These are phyloP conservation scores for Baccha elongata DNA, from an alignment of 2,888 invertebrate species.

Conservation along the genomic window DNA sequence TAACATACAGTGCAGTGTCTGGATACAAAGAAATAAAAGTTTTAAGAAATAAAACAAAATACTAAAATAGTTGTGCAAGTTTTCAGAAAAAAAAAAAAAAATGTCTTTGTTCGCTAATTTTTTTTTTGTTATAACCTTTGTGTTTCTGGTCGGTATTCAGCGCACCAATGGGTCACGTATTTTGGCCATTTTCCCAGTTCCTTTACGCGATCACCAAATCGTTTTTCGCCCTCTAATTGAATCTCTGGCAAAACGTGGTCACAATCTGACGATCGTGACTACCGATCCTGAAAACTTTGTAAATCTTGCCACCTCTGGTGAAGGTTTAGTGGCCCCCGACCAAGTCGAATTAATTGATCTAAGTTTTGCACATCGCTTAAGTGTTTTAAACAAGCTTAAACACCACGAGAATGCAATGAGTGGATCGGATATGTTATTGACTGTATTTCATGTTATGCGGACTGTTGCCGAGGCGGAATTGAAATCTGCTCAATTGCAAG, in stretches of 20 bases:
- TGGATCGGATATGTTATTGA: conserved; percentile 75
- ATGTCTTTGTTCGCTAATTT: conserved; percentile 47
- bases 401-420: conserved; percentile 72
- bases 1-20: conserved; percentile 60
- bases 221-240: conserved; percentile 82
- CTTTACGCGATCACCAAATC: conserved; percentile 83
- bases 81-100: conserved; percentile 11
- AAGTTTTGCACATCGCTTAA: conserved; percentile 75
- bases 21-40: conserved; percentile 42
- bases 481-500: conserved; percentile 75
- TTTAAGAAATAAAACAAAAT: background rate
- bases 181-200: conserved; percentile 81
- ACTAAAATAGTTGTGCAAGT: background rate
- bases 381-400: conserved; percentile 74
- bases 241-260: conserved; percentile 82
- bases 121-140: conserved; percentile 34
- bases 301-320: conserved; percentile 21
- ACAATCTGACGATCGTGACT: conserved; percentile 83
- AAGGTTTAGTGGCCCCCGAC: conserved; percentile 42
- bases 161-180: conserved; percentile 76
- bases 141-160: conserved; percentile 37
- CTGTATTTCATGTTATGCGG: conserved; percentile 75
- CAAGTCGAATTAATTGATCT: conserved; percentile 81
- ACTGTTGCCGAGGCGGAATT: conserved; percentile 75
- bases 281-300: conserved; percentile 82